Evolutionary conservation across 1,140 invertebrate species (phyloP).

Genomic region (Periplaneta americana): DNA sequence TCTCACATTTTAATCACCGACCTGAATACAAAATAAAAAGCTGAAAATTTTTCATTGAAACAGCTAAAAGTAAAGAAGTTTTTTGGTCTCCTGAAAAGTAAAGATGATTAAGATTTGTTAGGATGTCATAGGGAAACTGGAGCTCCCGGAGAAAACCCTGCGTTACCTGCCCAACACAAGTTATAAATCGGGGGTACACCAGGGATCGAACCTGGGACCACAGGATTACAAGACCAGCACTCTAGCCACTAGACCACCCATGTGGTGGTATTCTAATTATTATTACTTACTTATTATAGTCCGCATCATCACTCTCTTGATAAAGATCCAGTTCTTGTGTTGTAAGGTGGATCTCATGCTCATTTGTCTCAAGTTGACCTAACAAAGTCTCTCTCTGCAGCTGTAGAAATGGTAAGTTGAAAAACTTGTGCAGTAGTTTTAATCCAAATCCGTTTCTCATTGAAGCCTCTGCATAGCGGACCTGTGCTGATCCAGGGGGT

Average conservation of each 20-base stretch:
- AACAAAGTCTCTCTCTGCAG: constrained; percentile 84
- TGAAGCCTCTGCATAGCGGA: constrained; percentile 87
- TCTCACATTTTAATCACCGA: too few relatives aligned
- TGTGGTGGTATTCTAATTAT: not conserved
- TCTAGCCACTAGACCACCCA: too few relatives aligned
- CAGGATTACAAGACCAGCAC: too few relatives aligned
- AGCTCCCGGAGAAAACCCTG: too few relatives aligned
- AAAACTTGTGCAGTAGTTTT: constrained; percentile 91
- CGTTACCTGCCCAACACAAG: too few relatives aligned
- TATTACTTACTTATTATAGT: constrained; percentile 71
- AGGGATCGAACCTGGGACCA: too few relatives aligned
- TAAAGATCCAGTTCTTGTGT: constrained; percentile 78
- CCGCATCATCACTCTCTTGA: constrained; percentile 81
- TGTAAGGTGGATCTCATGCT: constrained; percentile 74
- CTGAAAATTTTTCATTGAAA: not conserved
- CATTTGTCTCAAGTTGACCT: constrained; percentile 83
- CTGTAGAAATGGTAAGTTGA: constrained; percentile 92
- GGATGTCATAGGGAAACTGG: too few relatives aligned
- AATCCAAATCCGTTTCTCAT: constrained; percentile 97
- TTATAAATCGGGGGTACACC: too few relatives aligned
- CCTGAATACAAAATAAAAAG: too few relatives aligned
- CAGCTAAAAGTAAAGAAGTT: not conserved
- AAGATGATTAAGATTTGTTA: not conserved
- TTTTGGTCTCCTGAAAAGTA: not conserved
- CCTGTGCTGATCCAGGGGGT: constrained; percentile 48